phyloP scores from a whole-genome alignment of 2,113 vertebrate species.

The Bambusicola thoracicus region DNA sequence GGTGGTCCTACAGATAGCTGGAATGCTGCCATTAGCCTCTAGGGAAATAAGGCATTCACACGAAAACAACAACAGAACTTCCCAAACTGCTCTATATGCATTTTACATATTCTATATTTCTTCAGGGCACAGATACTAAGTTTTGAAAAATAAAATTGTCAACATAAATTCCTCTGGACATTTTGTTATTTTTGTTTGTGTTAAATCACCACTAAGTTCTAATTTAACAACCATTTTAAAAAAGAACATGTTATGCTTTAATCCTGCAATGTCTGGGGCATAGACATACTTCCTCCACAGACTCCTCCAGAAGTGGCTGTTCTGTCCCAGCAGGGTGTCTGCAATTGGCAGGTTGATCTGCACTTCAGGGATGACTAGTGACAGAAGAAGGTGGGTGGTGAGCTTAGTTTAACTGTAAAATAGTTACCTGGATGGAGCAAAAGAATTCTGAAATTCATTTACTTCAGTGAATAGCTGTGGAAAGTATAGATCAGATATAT shows the following conservation, averaged over 20 bases:
- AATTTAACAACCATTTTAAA: neutral
- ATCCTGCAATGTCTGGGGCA: neutral
- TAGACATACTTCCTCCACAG: neutral
- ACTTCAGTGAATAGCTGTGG: neutral
- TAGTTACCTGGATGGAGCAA: neutral
- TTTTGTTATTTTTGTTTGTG: neutral
- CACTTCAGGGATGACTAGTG: neutral
- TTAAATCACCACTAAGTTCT: neutral
- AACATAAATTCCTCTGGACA: neutral
- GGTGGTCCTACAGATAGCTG: neutral
- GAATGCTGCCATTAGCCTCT: neutral
- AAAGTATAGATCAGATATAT: neutral
- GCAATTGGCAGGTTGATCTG: neutral
- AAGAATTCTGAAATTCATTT: neutral
- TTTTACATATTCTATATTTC: neutral
- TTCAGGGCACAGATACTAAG: neutral
- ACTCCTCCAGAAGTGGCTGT: neutral
- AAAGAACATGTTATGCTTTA: neutral
- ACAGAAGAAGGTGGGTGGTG: neutral
- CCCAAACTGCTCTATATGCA: neutral
- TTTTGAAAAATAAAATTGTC: neutral
- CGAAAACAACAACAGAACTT: neutral
- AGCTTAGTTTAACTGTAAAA: neutral
- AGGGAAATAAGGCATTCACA: neutral
- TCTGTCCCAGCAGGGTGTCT: neutral